Evolutionary conservation across 2,888 invertebrate species (phyloP), one percentile per base, ranked within the genome.

Genomic region (Theodoxus fluviatilis): DNA sequence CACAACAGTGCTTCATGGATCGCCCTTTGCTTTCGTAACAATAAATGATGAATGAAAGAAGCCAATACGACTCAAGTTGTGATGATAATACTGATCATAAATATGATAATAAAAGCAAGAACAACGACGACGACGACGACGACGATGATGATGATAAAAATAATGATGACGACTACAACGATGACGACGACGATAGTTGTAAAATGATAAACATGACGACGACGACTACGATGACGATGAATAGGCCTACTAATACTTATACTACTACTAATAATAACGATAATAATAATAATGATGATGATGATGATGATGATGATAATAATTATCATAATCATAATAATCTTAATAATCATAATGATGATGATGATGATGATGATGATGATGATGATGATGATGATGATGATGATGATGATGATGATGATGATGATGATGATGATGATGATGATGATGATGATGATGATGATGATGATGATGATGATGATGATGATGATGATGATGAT

Each of bases 161-260:
- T n/a, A n/a, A n/a, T n/a, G n/a, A n/a, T n/a, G n/a, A n/a, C n/a
- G n/a, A n/a, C n/a, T n/a, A n/a, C n/a, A n/a, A n/a, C n/a, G n/a
- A n/a, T n/a, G n/a, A n/a, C n/a, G n/a, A n/a, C n/a, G n/a, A n/a
- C n/a, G n/a, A n/a, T n/a, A n/a, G n/a, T n/a, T n/a, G n/a, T n/a
- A n/a, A n/a, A n/a, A 52, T 71, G 64, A 57, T 59, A 47, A 57
- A 38, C 52, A 40, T 71, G 71, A 47, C 49, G 67, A 28, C 68
- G 71, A 67, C 71, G 74, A 12, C 55, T 69, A 33, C 72, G 67
- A 2, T 57, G 71, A 1, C 57, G 70, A 31, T 72, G 71, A 18
- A n/a, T 69, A 37, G 49, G 38, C 12, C 43, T 40, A 71, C 33
- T 37, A 67, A 31, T 55, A 57, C 38, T 25, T 43, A 9, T 9